Evolutionary conservation across 2,888 invertebrate genomes (phyloP).

Genomic region (Melinaea marsaeus): DNA sequence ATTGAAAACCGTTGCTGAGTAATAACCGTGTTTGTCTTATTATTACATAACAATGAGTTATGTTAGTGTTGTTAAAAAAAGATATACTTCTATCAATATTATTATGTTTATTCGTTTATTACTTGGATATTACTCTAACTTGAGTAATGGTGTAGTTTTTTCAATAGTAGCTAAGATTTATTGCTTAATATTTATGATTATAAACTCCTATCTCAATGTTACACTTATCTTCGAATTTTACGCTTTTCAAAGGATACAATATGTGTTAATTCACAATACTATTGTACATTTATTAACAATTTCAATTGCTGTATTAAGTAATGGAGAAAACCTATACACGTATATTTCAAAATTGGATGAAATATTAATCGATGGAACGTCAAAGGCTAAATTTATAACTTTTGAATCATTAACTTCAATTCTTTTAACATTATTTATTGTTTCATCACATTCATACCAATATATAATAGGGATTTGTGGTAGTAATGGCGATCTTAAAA

Average conservation of each 20-base stretch:
- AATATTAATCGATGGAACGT: background rate
- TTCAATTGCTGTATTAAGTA: background rate
- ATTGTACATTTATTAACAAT: too few relatives aligned
- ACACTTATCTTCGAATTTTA: background rate
- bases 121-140: slow-evolving; percentile 9
- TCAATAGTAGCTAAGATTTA: slow-evolving; percentile 3
- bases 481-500: too few relatives aligned
- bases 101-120: slow-evolving; percentile 9
- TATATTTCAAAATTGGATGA: background rate
- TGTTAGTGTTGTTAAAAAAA: too few relatives aligned
- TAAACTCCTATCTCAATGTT: background rate
- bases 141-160: background rate
- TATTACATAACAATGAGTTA: too few relatives aligned
- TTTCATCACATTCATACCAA: too few relatives aligned
- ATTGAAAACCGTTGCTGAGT: too few relatives aligned
- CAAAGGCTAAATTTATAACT: too few relatives aligned
- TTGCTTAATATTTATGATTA: background rate
- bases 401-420: too few relatives aligned
- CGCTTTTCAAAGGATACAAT: background rate
- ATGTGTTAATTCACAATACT: too few relatives aligned
- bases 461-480: too few relatives aligned
- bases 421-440: too few relatives aligned
- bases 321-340: background rate
- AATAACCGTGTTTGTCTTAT: too few relatives aligned
- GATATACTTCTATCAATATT: background rate